Conservation (phyloP, 1,140 invertebrate species). For the Cephus cinctus region DNA sequence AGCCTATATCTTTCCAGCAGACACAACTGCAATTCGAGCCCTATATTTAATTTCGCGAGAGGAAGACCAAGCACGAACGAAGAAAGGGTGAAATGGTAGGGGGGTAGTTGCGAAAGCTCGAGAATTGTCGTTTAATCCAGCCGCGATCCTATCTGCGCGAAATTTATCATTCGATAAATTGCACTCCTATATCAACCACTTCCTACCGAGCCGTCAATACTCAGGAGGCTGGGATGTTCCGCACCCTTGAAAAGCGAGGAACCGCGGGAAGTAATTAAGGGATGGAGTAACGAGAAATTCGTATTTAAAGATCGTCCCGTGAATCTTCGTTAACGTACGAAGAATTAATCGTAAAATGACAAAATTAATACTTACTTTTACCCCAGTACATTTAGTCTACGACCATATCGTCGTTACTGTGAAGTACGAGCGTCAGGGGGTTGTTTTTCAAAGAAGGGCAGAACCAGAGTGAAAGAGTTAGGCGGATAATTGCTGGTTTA, state of each 20-base stretch:
- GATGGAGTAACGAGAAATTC: no score
- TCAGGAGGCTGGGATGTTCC: conserved; percentile 21
- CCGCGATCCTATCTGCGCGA: conserved; percentile 51
- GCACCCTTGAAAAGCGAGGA: conserved; percentile 22
- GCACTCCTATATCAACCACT: conserved; percentile 43
- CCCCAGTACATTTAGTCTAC: no score
- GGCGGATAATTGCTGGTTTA: conserved; percentile 52
- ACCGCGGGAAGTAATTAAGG: conserved; percentile 36
- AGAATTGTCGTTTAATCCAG: conserved; percentile 56
- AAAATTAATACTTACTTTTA: no score
- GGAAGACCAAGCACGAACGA: conserved; percentile 9
- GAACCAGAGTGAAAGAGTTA: conserved; percentile 8
- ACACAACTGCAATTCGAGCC: conserved; percentile 49
- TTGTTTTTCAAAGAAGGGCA: neutral
- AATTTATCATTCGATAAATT: conserved; percentile 60
- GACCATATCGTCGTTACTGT: neutral
- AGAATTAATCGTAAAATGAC: no score
- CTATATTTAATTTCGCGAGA: conserved; percentile 54
- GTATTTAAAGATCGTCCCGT: no score
- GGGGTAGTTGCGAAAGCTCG: conserved; percentile 24
- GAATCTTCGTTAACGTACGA: no score
- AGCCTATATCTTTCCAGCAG: conserved; percentile 31
- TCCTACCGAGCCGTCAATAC: conserved; percentile 34
- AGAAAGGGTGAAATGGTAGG: conserved; percentile 16
- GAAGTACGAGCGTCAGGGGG: neutral